Conservation (phyloP, 2,888 invertebrate genomes). For the Platypus cylindrus region DNA sequence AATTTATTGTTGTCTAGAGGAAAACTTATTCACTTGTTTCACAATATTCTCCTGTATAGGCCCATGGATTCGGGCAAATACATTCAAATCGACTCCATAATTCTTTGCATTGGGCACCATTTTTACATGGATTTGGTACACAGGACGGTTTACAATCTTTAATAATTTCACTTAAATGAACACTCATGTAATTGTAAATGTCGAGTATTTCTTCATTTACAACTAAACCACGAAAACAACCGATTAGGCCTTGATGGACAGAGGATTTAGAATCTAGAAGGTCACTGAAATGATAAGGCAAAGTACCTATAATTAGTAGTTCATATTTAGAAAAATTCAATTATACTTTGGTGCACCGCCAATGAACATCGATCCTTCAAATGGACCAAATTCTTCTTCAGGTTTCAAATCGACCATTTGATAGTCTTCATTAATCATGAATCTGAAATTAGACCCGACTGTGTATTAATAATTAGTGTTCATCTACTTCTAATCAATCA, state of each 20-base stretch:
- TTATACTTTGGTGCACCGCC: constrained; percentile 81
- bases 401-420: constrained; percentile 75
- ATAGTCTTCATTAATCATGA: constrained; percentile 83
- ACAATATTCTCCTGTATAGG: constrained; percentile 80
- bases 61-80: constrained; percentile 85
- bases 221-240: constrained; percentile 84
- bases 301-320: no score
- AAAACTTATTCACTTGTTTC: constrained; percentile 56
- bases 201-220: constrained; percentile 86
- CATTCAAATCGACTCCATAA: constrained; percentile 88
- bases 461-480: not conserved
- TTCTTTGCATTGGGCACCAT: constrained; percentile 82
- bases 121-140: constrained; percentile 86
- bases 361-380: constrained; percentile 88
- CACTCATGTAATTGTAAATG: constrained; percentile 86
- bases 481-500: not conserved
- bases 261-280: constrained; percentile 64
- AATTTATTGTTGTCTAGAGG: no score
- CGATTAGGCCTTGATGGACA: constrained; percentile 80
- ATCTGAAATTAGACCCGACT: constrained; percentile 34
- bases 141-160: constrained; percentile 91
- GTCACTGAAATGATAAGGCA: constrained; percentile 49
- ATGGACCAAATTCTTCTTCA: constrained; percentile 83
- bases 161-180: constrained; percentile 81
- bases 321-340: constrained; percentile 3